These are phyloP conservation scores for Centruroides vittatus DNA, from an alignment of 1,140 invertebrate genomes.

Conservation along the genomic window DNA sequence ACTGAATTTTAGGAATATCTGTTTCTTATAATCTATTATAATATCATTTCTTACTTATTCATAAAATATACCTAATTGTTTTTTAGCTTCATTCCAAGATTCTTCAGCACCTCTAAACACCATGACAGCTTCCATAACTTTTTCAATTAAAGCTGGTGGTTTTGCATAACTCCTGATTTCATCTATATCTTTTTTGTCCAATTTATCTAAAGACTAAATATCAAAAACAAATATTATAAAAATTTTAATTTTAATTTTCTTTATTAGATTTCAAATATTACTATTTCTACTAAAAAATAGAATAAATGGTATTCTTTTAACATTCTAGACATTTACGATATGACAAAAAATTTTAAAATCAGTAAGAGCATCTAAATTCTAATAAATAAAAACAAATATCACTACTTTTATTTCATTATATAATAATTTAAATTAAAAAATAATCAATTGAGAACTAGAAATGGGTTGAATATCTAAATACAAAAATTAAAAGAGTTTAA, in stretches of 20 bases:
- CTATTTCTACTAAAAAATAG: not conserved
- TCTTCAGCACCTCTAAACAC: constrained; percentile 61
- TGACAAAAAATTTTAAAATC: no score
- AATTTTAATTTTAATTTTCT: not conserved
- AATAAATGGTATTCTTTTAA: not conserved
- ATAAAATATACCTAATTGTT: constrained; percentile 44
- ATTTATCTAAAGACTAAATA: constrained; percentile 50
- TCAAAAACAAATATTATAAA: not conserved
- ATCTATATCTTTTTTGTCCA: constrained; percentile 74
- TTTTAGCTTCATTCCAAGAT: constrained; percentile 69
- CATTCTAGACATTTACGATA: no score
- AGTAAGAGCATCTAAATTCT: no score
- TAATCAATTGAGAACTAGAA: no score
- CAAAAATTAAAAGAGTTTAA: no score
- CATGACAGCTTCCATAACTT: constrained; percentile 78
- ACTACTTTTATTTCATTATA: no score
- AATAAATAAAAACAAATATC: no score
- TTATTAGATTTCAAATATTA: not conserved
- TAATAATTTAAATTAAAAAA: no score
- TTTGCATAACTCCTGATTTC: constrained; percentile 75
- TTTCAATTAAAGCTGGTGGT: constrained; percentile 67
- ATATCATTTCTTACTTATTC: no score
- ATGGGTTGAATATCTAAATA: no score
- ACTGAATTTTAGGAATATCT: no score
- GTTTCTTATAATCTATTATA: no score